Percentiles rank a stretch among this genome's conserved stretches.
Conservation (phyloP, 1,140 invertebrate genomes). For the Nasonia longicornis region DNA sequence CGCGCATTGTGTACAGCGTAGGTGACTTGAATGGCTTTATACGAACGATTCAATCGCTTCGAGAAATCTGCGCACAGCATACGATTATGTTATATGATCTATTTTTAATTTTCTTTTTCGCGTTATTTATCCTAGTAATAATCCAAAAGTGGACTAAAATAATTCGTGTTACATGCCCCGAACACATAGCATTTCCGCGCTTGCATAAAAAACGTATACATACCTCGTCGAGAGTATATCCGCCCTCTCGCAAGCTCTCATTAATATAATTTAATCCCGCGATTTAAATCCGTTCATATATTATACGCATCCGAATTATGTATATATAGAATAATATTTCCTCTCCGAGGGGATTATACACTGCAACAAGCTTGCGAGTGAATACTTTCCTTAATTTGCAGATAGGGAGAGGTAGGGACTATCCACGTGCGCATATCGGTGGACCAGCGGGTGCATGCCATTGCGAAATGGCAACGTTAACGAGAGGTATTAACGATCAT, state of each 20-base stretch:
- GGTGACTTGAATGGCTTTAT: not conserved
- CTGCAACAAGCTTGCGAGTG: not conserved
- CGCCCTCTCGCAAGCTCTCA: not conserved
- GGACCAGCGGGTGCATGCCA: not conserved
- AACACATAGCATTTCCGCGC: too few species aligned
- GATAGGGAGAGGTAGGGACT: not conserved
- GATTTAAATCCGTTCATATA: constrained; percentile 8
- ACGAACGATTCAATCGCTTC: too few species aligned
- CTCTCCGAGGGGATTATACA: constrained; percentile 14
- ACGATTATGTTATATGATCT: too few species aligned
- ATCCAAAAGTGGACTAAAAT: too few species aligned
- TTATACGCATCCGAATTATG: not conserved
- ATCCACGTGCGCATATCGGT: not conserved
- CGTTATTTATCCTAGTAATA: too few species aligned
- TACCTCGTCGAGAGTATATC: too few species aligned
- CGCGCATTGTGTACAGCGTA: too few species aligned
- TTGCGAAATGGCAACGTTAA: constrained; percentile 6
- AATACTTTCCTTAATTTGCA: constrained; percentile 5
- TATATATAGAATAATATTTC: not conserved
- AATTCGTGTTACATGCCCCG: too few species aligned
- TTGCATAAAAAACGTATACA: too few species aligned
- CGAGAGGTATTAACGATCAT: constrained; percentile 54
- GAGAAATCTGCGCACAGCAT: too few species aligned
- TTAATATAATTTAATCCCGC: constrained; percentile 26
- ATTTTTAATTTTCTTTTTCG: too few species aligned